Evolutionary conservation across 2,113 vertebrate genomes (phyloP), one percentile per base, ranked within the genome.

Genomic region (Vulpes ferrilata): DNA sequence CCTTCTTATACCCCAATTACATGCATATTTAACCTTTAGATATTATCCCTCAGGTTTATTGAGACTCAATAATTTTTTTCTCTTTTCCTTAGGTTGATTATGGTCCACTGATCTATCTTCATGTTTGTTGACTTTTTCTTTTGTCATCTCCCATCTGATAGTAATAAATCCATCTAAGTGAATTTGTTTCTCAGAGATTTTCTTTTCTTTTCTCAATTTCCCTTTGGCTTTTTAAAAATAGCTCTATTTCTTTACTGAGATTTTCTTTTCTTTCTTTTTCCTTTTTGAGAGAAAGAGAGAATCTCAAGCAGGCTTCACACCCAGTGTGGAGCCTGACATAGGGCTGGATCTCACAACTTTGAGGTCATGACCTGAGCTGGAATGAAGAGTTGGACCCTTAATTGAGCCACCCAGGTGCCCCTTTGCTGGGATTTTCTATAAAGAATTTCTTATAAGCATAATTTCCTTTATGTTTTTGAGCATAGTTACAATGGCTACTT

Each of bases 121-220:
- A 65, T 89, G 57, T 51, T 92, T 19, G 84, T 20, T 91, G 59
- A 79, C 3, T 10, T 93, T 86, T 93, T 90, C 35, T 93, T 91
- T 30, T 74, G 9, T 73, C 38, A 60, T 55, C 5, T 94, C 25
- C 25, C 16, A 76, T 90, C 13, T 57, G 27, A 83, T 51, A 76
- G 74, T 79, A 71, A 25, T 84, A 82, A 76, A 35, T 76, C 20
- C 0, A 71, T 22, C 7, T 71, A 80, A 60, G 25, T 80, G 53
- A 57, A 38, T 67, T 85, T 79, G 23, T 64, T 84, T 94, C 17
- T 30, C 51, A 67, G 20, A 89, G 62, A 38, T 48, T 85, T 2
- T 73, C 13, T 71, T 83, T 93, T 71, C 48, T 71, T 90, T 57
- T 85, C 30, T 76, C 55, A 80, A 65, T 71, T 62, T 62, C 25